Base-by-base conservation (phyloP, 2,888 invertebrate species). In the Heliconius cydno region DNA sequence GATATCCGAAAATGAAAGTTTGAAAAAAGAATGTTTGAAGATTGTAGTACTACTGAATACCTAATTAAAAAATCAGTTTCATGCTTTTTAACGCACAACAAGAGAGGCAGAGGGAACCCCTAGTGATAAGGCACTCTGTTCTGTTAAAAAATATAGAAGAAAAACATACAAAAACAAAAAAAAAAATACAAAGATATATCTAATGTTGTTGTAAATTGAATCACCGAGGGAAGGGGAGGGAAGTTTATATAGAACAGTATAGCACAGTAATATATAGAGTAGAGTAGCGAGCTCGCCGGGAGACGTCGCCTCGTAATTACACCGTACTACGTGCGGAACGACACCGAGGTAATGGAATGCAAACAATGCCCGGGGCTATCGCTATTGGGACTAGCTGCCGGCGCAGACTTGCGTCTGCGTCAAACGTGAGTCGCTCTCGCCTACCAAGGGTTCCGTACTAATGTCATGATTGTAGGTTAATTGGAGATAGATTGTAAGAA, bases 271-370 rank as follows among this genome's bases (percentile, higher is more conserved):
- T n/a, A n/a, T n/a, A n/a, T n/a, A n/a, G n/a, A n/a, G n/a, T n/a
- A n/a, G n/a, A n/a, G n/a, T n/a, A n/a, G n/a, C n/a, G n/a, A n/a
- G n/a, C n/a, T n/a, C n/a, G n/a, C n/a, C n/a, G 1, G 30, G 30
- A 52, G 72, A 72, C 72, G 52, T 12, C n/a, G 41, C 68, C n/a
- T 25, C 67, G 67, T 72, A 72, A 72, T 72, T 72, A 72, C 30
- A 30, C 30, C n/a, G n/a, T 19, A 68, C 38, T 68, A 73, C 66
- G 74, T 22, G 74, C 79, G 75, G 52, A 28, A 66, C 76, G 79
- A 77, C 71, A 72, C 76, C 7, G 66, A 76, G 70, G 73, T 82
- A 82, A 82, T 82, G 81, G 81, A 81, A 82, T 80, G 78, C 70
- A 82, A 82, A 82, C 81, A 80, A 75, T 76, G 80, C 78, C 78